These are phyloP conservation scores for Corapipo altera DNA, from an alignment of 2,113 vertebrate genomes.

Conservation along the genomic window DNA sequence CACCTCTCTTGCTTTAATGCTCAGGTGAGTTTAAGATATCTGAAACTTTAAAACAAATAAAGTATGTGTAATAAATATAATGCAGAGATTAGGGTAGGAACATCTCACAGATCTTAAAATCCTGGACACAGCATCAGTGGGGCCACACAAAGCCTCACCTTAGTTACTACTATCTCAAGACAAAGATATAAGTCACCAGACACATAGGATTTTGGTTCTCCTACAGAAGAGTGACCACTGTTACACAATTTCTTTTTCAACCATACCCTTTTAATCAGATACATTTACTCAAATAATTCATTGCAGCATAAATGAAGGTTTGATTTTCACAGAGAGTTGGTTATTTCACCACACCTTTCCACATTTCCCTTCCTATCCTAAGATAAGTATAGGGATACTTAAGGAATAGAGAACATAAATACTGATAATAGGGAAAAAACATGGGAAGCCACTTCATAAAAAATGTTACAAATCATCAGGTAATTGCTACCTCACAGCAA, in stretches of 20 bases:
- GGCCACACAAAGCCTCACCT: neutral
- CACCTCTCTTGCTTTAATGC: neutral
- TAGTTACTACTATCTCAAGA: neutral
- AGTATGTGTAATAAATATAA: neutral
- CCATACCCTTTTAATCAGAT: neutral
- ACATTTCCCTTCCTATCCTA: neutral
- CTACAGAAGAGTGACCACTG: neutral
- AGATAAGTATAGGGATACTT: neutral
- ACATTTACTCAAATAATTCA: neutral
- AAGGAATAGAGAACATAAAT: neutral
- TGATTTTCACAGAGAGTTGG: neutral
- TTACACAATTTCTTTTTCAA: neutral
- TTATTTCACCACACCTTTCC: neutral
- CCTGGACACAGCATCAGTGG: neutral
- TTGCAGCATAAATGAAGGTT: neutral
- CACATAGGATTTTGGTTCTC: neutral
- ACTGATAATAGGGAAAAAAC: neutral
- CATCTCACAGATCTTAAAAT: neutral
- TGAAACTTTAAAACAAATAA: neutral
- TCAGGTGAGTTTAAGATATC: neutral
- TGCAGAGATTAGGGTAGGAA: neutral
- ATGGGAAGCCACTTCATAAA: neutral
- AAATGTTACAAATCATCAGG: neutral
- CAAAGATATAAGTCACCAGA: neutral
- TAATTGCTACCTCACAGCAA: neutral